phyloP scores from a whole-genome alignment of 1,140 invertebrate species.

The Conus ventricosus region DNA sequence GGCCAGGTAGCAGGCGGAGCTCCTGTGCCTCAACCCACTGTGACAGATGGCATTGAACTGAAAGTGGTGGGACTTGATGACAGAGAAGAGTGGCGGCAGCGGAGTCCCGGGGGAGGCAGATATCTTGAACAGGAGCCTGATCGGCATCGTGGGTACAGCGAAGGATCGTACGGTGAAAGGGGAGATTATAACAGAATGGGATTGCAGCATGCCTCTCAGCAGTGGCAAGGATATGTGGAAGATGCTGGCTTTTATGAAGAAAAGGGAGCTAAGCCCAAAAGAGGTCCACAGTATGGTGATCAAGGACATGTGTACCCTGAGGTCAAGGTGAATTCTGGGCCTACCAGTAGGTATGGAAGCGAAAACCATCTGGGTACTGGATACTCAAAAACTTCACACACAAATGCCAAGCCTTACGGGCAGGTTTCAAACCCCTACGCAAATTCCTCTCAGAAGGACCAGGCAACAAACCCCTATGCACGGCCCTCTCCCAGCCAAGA shows the following conservation, averaged over 20 bases:
- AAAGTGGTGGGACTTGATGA: neutral
- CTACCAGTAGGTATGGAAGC: neutral
- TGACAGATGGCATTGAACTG: neutral
- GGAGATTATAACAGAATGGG: neutral
- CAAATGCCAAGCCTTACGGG: neutral
- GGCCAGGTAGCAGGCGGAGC: neutral
- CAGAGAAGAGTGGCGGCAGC: neutral
- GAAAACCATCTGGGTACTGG: neutral
- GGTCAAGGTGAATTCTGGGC: neutral
- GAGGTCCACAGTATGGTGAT: neutral
- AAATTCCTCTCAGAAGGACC: neutral
- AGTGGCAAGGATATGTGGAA: neutral
- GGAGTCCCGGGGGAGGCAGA: neutral
- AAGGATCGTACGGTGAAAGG: neutral
- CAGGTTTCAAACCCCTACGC: neutral
- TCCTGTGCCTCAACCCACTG: neutral
- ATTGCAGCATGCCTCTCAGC: neutral
- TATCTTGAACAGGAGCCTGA: neutral
- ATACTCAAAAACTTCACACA: neutral
- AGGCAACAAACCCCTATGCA: neutral
- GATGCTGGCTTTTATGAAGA: constrained; percentile 31
- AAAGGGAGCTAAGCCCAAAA: constrained; percentile 3
- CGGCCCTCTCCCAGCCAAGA: neutral
- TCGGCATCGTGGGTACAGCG: constrained; percentile 10
- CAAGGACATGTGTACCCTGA: constrained; percentile 30